Base-by-base conservation (phyloP, 2,113 vertebrate genomes). In the Haemorhous mexicanus region DNA sequence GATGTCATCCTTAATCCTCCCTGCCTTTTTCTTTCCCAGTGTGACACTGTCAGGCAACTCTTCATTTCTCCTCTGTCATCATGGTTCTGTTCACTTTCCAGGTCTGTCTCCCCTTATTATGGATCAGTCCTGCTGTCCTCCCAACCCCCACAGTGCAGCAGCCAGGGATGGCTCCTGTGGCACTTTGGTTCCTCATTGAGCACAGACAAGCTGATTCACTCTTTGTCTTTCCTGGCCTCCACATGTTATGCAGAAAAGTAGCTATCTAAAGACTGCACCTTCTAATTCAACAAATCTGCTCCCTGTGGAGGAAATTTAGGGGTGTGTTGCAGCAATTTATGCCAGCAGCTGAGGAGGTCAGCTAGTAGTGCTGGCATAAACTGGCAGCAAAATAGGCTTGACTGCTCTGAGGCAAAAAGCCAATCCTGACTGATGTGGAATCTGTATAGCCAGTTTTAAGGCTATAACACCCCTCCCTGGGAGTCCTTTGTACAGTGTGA, bases 231-330 rank as follows among this genome's bases (percentile, higher is more conserved):
- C 35, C 30, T 67, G 63, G 59, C 37, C 59, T 73, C 85, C 13
- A 21, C 64, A 8, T 17, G 68, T 61, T 52, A 86, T 16, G 56
- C 73, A n/a, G 61, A 77, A 78, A 88, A 86, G 49, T 24, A 88
- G 68, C 61, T 84, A 75, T 86, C 76, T 78, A 58, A 78, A 72
- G 56, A 61, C 12, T 59, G 41, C 44, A 39, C 68, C 88, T 93
- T 75, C 88, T 93, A 90, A 94, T 92, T 90, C 88, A 75, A 75
- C 56, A 75, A 49, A 90, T 75, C 61, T 82, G 41, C 47, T 82
- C 20, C 92, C 90, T 16, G 58, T 26, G 44, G 73, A 90, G 92
- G 83, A 93, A 90, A 95, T 90, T 55, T 63, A 72, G 56, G 75
- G 61, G 21, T 87, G 37, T 87, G 69, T 53, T 58, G 26, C 66